Base-by-base conservation (phyloP, 2,113 vertebrate genomes). In the Anolis sagrei region DNA sequence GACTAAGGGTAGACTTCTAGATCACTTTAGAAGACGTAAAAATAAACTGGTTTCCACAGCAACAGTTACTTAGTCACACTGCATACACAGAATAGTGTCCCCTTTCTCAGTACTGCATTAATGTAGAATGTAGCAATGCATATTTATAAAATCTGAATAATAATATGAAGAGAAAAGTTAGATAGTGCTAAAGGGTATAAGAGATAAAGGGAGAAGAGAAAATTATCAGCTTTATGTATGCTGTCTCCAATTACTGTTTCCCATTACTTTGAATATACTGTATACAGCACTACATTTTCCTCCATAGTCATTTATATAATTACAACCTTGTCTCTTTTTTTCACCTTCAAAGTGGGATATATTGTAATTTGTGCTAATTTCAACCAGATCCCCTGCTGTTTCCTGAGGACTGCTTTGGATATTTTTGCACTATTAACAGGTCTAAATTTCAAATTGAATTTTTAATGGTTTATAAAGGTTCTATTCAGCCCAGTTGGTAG, bases 281-380 rank as follows among this genome's bases (percentile, higher is more conserved):
- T 44, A 1, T 27, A 89, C 64, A 88, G 81, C 89, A 76, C 76
- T 91, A 92, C 89, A 86, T 91, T 94, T 93, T 78, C 76, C 58
- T 88, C 87, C 89, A 89, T 89, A 92, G 89, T 92, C 75, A 88
- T 93, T 92, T 93, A 93, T 94, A 72, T 94, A 93, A 94, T 94
- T 90, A 91, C 87, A 94, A 91, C 91, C 87, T 93, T 91, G 75
- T 70, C 86, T 93, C 84, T 92, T 94, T 73, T 90, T 94, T 93
- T 91, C 89, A 92, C 93, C 90, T 89, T 91, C 91, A 85, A 90
- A 93, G 92, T 94, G 82, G 91, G 91, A 92, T 90, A 92, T 92
- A 94, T 94, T 92, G 83, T 92, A 94, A 84, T 89, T 88, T 91
- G 83, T 91, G 90, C 39, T 93, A 92, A 91, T 93, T 93, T 92